Evolutionary conservation across 2,888 invertebrate species (phyloP).

Genomic region (Cryptocephalus primarius): DNA sequence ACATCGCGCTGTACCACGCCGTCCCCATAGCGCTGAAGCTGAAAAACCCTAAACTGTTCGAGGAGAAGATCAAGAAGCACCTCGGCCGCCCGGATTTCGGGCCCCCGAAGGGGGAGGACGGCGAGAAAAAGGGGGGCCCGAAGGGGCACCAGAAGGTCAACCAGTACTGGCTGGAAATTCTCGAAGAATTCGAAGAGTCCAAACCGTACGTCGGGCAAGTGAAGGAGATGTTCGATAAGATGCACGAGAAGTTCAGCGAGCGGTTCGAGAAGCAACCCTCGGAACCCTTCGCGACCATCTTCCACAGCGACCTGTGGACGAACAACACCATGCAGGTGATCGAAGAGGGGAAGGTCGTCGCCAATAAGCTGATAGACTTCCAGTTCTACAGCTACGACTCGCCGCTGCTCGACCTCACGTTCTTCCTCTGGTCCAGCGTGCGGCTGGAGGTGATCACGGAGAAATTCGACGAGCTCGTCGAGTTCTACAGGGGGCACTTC

Average conservation of each 20-base stretch:
- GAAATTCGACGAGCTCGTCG: slow-evolving; percentile 37
- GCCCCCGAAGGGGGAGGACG: too few relatives aligned
- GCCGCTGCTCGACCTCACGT: slow-evolving; percentile 41
- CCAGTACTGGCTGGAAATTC: too few relatives aligned
- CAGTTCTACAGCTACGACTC: slow-evolving; percentile 42
- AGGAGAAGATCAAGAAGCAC: slow-evolving; percentile 4
- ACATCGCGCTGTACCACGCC: slow-evolving; percentile 44
- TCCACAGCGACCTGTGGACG: slow-evolving; percentile 47
- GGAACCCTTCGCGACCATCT: slow-evolving; percentile 38
- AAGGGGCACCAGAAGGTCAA: too few relatives aligned
- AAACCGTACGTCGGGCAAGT: too few relatives aligned
- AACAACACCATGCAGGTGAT: slow-evolving; percentile 46
- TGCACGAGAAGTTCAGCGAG: too few relatives aligned
- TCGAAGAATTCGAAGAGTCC: too few relatives aligned
- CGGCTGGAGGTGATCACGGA: slow-evolving; percentile 29
- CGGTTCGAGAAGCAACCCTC: neutral
- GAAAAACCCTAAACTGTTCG: slow-evolving; percentile 31
- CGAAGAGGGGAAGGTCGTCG: slow-evolving; percentile 20
- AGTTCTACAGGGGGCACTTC: slow-evolving; percentile 39
- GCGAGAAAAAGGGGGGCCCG: too few relatives aligned
- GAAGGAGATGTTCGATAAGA: too few relatives aligned
- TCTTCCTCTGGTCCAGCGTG: slow-evolving; percentile 43
- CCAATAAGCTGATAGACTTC: slow-evolving; percentile 43
- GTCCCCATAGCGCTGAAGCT: slow-evolving; percentile 41
- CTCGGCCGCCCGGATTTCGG: too few relatives aligned